phyloP scores from a whole-genome alignment of 1,140 invertebrate species.

The Tetramorium alpestre region DNA sequence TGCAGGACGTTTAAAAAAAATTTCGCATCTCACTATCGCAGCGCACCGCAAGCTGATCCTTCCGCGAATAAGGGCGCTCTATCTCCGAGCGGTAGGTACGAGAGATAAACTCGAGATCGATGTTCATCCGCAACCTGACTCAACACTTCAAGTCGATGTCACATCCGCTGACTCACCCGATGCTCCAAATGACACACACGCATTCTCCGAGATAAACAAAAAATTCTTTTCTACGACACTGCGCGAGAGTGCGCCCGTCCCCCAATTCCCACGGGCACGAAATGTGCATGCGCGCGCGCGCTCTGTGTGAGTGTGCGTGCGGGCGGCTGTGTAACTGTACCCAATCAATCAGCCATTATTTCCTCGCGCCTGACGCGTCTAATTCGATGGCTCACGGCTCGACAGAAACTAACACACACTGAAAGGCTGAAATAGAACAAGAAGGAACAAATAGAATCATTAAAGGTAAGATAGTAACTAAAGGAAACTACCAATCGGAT shows the following conservation, averaged over 20 bases:
- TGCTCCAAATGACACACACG: constrained; percentile 42
- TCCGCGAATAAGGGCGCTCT: background rate
- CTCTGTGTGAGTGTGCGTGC: background rate
- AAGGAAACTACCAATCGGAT: background rate
- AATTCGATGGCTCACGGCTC: background rate
- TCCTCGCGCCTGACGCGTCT: constrained; percentile 42
- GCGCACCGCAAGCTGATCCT: background rate
- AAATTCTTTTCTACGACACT: constrained; percentile 27
- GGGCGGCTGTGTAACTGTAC: background rate
- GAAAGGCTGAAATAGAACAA: background rate
- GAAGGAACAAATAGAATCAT: background rate
- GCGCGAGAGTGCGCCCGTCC: constrained; percentile 43
- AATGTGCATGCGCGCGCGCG: background rate
- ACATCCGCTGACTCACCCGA: constrained; percentile 56
- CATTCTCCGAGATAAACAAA: constrained; percentile 48
- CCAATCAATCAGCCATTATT: constrained; percentile 69
- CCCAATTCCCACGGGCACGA: constrained; percentile 50
- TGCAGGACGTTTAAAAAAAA: background rate
- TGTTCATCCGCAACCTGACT: constrained; percentile 36
- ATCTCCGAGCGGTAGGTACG: background rate
- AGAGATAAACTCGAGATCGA: constrained; percentile 1
- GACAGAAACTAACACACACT: background rate
- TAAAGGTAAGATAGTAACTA: constrained; percentile 8
- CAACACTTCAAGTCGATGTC: constrained; percentile 42
- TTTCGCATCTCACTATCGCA: background rate